Base-by-base conservation (phyloP, 92 coral and sea anemone genomes). In the Desmophyllum pertusum region DNA sequence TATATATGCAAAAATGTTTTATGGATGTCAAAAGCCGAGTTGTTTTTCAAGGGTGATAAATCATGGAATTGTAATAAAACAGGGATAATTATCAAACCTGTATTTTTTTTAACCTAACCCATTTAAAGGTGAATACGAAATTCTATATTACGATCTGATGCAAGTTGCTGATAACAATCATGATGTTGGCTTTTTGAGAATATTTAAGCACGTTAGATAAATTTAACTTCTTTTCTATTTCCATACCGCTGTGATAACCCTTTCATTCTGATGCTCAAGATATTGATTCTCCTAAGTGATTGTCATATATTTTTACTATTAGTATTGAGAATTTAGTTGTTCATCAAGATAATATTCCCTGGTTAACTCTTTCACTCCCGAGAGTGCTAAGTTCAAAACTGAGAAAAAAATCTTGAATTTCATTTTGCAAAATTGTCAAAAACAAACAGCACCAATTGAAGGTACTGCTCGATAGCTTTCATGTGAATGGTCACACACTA, bases 131-230 rank as follows among this genome's bases (percentile, higher is more conserved):
- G 23, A 59, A 59, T 59, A 10, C 33, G 17, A 59, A 30, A 33
- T 31, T 51, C 13, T 51, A 75, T n/a, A n/a, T n/a, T n/a, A 50
- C 39, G 77, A 75, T 61, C 23, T 40, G 64, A 74, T 35, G 62
- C 50, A 6, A 50, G 25, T 50, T 19, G 37, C 43, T 74, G 55
- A 42, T 72, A 45, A 43, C 18, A 27, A 72, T 10, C 23, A 8
- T 35, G 79, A 75, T 75, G 79, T 75, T 75, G 79, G 79, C 45
- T 10, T 2, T 18, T 35, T 9, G 1, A 25, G 33, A 59, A 7
- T 59, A 59, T 15, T n/a, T 9, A 59, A 2, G 65, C 65, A 59
- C 65, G 65, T 59, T 11, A 8, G 2, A 8, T 48, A 13, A 48
- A 48, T 43, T 43, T 3, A 43, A 48, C 1, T 48, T 13, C 19